Base-by-base conservation (phyloP, 1,140 invertebrate species). In the Drosophila chauvacae region DNA sequence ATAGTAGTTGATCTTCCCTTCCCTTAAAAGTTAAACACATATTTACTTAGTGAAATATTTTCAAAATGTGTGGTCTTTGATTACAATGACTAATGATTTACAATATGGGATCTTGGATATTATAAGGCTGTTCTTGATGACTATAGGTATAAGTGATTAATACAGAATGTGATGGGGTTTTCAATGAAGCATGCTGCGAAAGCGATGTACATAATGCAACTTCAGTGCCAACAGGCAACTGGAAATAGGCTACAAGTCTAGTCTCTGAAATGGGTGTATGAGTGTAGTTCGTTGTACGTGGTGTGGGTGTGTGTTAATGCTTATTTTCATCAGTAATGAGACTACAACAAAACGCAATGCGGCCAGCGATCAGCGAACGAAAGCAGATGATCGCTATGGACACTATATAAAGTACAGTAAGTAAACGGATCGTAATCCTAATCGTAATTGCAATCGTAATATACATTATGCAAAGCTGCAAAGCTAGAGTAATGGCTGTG, bases 261-360 rank as follows among this genome's bases (percentile, higher is more conserved):
- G n/a, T 20, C 26, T 42, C 16, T 44, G 48, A 37, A 70, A 70
- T 72, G 55, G 39, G 45, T 48, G 18, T 41, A 44, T 62, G 80
- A 70, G 20, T 74, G 63, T 71, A 51, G 28, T 64, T 56, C 28
- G 14, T 20, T 66, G 42, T 75, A 18, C 50, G 42, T 50, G 44
- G 33, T 44, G 50, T 23, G 23, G 41, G 41, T 62, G 48, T 42
- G 23, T 47, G 57, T 70, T 53, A 26, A 55, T 75, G 56, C 16
- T 45, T 87, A 74, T 73, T 64, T 90, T 81, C 88, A 90, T 80
- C 81, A 90, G 83, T 90, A 85, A 90, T 90, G 85, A 84, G 80
- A 90, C 85, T 90, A 90, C 85, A 81, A 85, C 81, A 81, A 77
- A 81, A 85, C 82, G 80, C 78, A 86, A 80, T 62, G 47, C 37